Percentiles rank a stretch among this genome's conserved stretches.
These are phyloP conservation scores for Spondyliosoma cantharus DNA, from an alignment of 2,797 vertebrate genomes.

Conservation along the genomic window DNA sequence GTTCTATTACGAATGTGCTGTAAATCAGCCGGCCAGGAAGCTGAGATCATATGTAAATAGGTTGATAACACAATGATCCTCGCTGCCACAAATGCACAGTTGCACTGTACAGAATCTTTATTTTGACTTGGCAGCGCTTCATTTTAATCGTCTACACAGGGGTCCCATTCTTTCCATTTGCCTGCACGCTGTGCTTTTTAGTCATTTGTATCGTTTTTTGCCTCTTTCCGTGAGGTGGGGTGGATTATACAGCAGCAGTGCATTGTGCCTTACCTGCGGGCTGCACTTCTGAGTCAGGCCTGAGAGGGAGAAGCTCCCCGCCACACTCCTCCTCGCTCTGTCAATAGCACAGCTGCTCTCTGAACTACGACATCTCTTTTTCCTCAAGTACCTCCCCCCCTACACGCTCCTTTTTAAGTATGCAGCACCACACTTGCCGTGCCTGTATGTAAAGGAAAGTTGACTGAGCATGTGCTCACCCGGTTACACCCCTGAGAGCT, in stretches of 20 bases:
- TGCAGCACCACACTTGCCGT: slow-evolving; percentile 32
- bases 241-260: slow-evolving; percentile 33
- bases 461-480: slow-evolving; percentile 42
- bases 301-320: slow-evolving; percentile 29
- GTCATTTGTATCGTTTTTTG: slow-evolving; percentile 18
- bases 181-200: slow-evolving; percentile 33
- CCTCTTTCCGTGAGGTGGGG: slow-evolving; percentile 4
- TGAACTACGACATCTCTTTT: slow-evolving; percentile 43
- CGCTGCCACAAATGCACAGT: slow-evolving; percentile 36
- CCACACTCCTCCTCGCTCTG: slow-evolving; percentile 36
- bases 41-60: slow-evolving; percentile 34
- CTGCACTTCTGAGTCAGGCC: slow-evolving; percentile 42
- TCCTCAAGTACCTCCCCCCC: slow-evolving; percentile 1
- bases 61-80: slow-evolving; percentile 33
- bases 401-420: slow-evolving; percentile 26
- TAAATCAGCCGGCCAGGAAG: slow-evolving; percentile 13
- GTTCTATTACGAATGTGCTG: slow-evolving; percentile 6
- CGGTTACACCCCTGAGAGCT: slow-evolving; percentile 40
- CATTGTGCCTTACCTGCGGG: slow-evolving; percentile 37
- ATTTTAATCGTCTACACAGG: slow-evolving; percentile 43
- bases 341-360: slow-evolving; percentile 38
- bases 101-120: slow-evolving; percentile 15
- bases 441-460: slow-evolving; percentile 39
- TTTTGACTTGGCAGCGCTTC: slow-evolving; percentile 18
- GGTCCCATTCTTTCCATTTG: slow-evolving; percentile 19